Percentiles rank a stretch among this genome's conserved stretches.
Conservation (phyloP, 37 sponge, comb jelly and placozoan genomes). For the Agelas oroides region DNA sequence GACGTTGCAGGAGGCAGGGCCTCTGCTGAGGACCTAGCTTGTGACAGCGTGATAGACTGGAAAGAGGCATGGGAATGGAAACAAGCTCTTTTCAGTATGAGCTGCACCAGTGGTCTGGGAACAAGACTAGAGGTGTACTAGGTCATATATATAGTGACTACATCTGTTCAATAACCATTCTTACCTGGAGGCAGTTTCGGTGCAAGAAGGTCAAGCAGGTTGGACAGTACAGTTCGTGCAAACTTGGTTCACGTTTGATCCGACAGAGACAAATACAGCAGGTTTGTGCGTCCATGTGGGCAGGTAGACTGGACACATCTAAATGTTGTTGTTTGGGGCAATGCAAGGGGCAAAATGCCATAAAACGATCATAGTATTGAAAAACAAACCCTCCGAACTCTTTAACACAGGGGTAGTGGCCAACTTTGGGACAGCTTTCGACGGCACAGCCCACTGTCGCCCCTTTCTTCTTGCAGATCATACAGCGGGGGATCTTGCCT, state of each 20-base stretch:
- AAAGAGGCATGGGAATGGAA: background rate
- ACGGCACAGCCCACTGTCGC: slow-evolving; percentile 39
- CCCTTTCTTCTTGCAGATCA: slow-evolving; percentile 26
- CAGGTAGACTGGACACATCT: background rate
- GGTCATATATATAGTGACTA: too few species aligned
- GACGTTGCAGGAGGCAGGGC: too few species aligned
- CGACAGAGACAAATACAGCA: slow-evolving; percentile 39
- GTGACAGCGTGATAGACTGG: too few species aligned
- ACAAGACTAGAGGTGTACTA: slow-evolving; percentile 8
- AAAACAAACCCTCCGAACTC: slow-evolving; percentile 5
- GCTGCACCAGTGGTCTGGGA: slow-evolving; percentile 18
- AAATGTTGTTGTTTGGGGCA: slow-evolving; percentile 13
- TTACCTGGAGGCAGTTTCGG: slow-evolving; percentile 42
- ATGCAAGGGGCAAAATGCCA: slow-evolving; percentile 41
- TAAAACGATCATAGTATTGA: slow-evolving; percentile 13
- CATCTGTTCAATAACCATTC: background rate
- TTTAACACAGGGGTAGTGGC: slow-evolving; percentile 46
- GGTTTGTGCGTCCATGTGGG: background rate
- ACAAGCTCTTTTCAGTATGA: background rate
- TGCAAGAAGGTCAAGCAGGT: slow-evolving; percentile 30
- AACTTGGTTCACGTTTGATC: background rate
- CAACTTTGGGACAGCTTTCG: slow-evolving; percentile 20
- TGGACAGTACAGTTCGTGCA: slow-evolving; percentile 31
- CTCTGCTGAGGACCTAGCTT: too few species aligned
- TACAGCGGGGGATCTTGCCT: background rate